These are phyloP conservation scores for Neodiprion lecontei DNA, from an alignment of 1,140 invertebrate species.

Conservation along the genomic window DNA sequence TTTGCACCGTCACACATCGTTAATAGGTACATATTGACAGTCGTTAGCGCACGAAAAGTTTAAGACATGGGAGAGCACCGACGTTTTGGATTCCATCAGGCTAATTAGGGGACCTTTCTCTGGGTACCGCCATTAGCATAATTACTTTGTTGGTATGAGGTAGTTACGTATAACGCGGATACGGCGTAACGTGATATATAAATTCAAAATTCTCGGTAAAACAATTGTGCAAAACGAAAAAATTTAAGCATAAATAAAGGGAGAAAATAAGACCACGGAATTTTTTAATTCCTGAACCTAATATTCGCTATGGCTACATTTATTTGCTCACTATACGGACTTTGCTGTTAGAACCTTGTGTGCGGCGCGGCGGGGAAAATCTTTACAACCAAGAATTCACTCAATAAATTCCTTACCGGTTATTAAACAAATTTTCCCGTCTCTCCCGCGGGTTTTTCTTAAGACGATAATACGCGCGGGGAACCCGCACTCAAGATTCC, in stretches of 20 bases:
- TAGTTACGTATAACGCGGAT: neutral
- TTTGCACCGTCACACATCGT: too few relatives aligned
- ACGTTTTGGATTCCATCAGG: neutral
- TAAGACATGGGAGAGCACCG: neutral
- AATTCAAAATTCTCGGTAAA: neutral
- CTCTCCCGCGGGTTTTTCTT: neutral
- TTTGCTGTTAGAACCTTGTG: too few relatives aligned
- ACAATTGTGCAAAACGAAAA: neutral
- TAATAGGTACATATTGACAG: too few relatives aligned
- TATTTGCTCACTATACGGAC: too few relatives aligned
- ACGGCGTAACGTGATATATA: neutral
- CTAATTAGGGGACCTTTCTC: neutral
- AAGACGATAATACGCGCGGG: neutral
- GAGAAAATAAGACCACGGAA: neutral
- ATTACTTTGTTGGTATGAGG: neutral
- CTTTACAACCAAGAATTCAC: slow-evolving; percentile 21
- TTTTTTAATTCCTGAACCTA: too few relatives aligned
- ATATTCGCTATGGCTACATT: too few relatives aligned
- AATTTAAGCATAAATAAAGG: neutral
- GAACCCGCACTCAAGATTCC: neutral
- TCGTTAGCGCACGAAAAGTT: neutral
- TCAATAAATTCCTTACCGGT: slow-evolving; percentile 45
- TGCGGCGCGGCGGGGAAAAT: too few relatives aligned
- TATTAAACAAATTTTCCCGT: slow-evolving; percentile 38
- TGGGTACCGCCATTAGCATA: neutral